These are phyloP conservation scores for Pseudococcus longispinus DNA, from an alignment of 2,888 invertebrate species.

Conservation along the genomic window DNA sequence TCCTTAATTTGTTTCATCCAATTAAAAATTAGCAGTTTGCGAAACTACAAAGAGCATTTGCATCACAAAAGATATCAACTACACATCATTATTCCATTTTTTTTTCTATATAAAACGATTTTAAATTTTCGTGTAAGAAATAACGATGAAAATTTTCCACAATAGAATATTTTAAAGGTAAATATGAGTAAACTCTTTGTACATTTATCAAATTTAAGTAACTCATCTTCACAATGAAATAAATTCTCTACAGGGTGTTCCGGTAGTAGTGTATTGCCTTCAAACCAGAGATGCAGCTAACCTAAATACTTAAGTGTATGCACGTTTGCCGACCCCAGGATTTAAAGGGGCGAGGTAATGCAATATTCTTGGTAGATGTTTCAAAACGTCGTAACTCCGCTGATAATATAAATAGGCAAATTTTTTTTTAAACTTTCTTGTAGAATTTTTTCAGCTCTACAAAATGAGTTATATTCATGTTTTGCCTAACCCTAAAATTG, in stretches of 20 bases:
- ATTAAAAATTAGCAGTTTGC: conserved; percentile 21
- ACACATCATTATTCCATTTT: neutral
- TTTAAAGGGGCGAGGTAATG: no score
- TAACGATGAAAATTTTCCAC: neutral
- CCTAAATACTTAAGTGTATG: no score
- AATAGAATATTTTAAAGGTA: neutral
- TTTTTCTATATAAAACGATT: neutral
- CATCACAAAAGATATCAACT: neutral
- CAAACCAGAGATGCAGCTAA: no score
- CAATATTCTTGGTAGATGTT: no score
- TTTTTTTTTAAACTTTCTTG: no score
- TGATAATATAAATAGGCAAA: no score
- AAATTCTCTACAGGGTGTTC: neutral
- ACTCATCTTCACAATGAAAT: neutral
- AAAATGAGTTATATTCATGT: no score
- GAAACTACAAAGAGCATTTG: neutral
- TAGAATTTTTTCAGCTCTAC: no score
- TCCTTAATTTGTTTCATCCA: conserved; percentile 39
- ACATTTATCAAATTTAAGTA: neutral
- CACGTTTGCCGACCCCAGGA: no score
- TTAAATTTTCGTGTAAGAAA: neutral
- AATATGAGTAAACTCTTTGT: neutral
- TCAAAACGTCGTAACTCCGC: no score
- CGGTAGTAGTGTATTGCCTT: no score
- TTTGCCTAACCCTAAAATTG: no score